A percentile compares a stretch with the other conserved stretches of the same genome.
These are phyloP conservation scores for Alauda arvensis DNA, from an alignment of 2,797 vertebrate genomes.

Conservation along the genomic window DNA sequence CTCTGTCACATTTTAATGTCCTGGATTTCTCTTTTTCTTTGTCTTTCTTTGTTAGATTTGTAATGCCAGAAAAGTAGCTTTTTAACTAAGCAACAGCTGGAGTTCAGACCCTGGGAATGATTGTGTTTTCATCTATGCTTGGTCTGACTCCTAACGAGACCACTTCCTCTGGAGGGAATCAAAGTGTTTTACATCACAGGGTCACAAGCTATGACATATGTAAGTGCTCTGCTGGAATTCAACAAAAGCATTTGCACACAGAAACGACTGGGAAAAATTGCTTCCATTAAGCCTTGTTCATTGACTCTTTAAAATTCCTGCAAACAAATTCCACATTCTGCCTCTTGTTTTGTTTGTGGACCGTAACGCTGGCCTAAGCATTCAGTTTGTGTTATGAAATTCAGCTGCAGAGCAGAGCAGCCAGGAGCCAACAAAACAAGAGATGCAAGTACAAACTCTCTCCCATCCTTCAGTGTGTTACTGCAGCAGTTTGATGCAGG, in stretches of 20 bases:
- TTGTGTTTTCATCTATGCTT: neutral
- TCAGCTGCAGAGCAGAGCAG: neutral
- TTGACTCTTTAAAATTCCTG: neutral
- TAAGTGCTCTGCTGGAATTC: slow-evolving; percentile 11
- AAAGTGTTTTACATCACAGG: slow-evolving; percentile 33
- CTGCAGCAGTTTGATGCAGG: neutral
- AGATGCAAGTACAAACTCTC: neutral
- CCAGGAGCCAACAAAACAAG: neutral
- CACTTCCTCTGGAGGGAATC: slow-evolving; percentile 29
- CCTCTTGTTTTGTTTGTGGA: neutral
- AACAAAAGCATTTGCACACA: neutral
- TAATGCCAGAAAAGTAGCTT: slow-evolving; percentile 27
- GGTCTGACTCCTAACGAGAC: neutral
- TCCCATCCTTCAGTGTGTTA: neutral
- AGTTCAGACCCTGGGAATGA: slow-evolving; percentile 29
- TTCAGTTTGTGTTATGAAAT: neutral
- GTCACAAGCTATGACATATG: slow-evolving; percentile 16
- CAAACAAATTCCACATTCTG: neutral
- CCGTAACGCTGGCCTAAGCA: neutral
- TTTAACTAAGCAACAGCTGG: slow-evolving; percentile 43
- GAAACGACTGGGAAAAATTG: neutral
- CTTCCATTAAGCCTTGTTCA: neutral
- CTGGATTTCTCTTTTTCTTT: neutral
- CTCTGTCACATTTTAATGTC: neutral
- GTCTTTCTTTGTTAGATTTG: neutral